Base-by-base conservation (phyloP, 2,113 vertebrate genomes). In the Climacteris rufus region DNA sequence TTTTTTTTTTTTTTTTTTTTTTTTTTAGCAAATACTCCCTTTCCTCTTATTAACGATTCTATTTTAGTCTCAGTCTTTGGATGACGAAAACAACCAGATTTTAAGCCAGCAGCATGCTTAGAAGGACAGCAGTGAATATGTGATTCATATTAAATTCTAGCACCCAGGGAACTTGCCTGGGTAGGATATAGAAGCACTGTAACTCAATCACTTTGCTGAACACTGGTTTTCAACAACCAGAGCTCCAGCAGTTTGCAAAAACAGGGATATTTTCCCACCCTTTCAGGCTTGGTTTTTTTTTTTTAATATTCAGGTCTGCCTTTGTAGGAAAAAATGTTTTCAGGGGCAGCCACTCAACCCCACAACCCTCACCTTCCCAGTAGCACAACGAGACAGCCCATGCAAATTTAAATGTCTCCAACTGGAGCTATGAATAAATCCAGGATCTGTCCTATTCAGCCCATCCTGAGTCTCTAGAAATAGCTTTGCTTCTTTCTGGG, bases 11-110 rank as follows among this genome's bases (percentile, higher is more conserved):
- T 77, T 10, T 45, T 17, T 39, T 49, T 68, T 77, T 82, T 60
- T 52, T 70, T 79, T 82, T 76, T 6, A 89, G 77, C 53, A 93
- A 95, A 93, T 95, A 92, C 57, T 93, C 70, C 50, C 33, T 95
- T 95, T 87, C 68, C 71, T 93, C 85, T 83, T 85, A 82, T 65
- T 42, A 83, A 24, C 22, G 1, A 20, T 11, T 78, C 56, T 88
- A 88, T 86, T 94, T 96, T 74, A 71, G 86, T 72, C 82, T 85
- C 49, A 28, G 69, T 30, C n/a, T 68, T 91, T 71, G 76, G n/a
- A 85, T 72, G 72, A 59, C 42, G 78, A 94, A 94, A 92, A 92
- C 65, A 92, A 87, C 31, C 42, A n/a, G 49, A 66, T 79, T 87
- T 81, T 75, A 82, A 78, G 64, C 70, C 84, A 89, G 45, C 11